Evolutionary conservation across 2,113 vertebrate species (phyloP).

Genomic region (Carassius carassius): DNA sequence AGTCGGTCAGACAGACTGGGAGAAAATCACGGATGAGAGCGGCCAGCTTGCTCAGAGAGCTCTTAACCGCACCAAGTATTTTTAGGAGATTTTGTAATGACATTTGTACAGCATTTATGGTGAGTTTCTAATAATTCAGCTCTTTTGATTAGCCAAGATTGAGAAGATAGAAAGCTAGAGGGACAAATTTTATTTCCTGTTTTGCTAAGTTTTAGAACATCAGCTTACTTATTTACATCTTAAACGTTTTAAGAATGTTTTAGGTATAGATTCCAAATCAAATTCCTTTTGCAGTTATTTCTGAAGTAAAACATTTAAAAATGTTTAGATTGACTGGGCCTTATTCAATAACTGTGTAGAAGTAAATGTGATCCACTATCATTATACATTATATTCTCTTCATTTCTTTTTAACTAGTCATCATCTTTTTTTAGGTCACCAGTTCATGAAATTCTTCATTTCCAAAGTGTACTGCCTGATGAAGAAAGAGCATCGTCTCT

Average conservation of each 20-base stretch:
- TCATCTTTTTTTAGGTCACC: conserved; percentile 9
- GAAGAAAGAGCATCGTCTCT: conserved; percentile 8
- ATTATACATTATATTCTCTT: neutral
- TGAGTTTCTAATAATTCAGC: neutral
- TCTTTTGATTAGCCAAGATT: neutral
- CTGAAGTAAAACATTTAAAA: neutral
- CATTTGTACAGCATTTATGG: conserved; percentile 20
- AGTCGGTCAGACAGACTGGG: conserved; percentile 98
- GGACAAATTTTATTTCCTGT: neutral
- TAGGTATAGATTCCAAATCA: neutral
- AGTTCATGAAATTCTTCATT: conserved; percentile 7
- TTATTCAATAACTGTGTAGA: neutral
- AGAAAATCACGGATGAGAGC: conserved; percentile 98
- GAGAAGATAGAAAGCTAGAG: neutral
- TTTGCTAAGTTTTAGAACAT: neutral
- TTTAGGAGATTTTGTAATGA: conserved; percentile 75
- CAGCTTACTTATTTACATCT: neutral
- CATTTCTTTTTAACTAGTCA: neutral
- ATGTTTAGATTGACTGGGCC: neutral
- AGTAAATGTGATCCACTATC: neutral
- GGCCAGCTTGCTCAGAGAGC: conserved; percentile 94
- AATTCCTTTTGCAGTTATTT: neutral
- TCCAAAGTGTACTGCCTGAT: neutral
- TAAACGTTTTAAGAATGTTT: neutral
- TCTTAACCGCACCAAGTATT: conserved; percentile 99